A percentile compares a stretch with the other conserved stretches of the same genome.
phyloP scores from a whole-genome alignment of 2,113 vertebrate genomes.

The Ranitomeya imitator region DNA sequence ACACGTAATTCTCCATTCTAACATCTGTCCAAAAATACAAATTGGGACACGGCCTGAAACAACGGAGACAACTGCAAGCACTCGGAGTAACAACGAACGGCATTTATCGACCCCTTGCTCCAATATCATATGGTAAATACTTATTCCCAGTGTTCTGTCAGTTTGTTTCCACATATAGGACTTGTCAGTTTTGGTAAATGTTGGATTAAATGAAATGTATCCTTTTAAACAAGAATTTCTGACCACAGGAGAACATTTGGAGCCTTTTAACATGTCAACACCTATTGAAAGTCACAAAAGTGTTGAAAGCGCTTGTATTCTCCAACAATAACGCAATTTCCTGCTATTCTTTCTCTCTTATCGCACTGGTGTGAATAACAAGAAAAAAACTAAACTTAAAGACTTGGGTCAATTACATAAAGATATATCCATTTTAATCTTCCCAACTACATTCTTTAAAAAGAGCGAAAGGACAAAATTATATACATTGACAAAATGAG shows the following conservation, averaged over 20 bases:
- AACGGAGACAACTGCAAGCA: neutral
- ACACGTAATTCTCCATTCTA: neutral
- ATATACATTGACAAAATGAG: too few relatives aligned
- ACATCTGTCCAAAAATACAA: slow-evolving; percentile 10
- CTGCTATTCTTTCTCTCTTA: neutral
- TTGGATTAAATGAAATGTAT: neutral
- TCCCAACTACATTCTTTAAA: too few relatives aligned
- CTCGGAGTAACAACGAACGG: neutral
- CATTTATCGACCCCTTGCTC: neutral
- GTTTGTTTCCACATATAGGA: neutral
- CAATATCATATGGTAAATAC: neutral
- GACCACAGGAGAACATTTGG: neutral
- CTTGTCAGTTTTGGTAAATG: neutral
- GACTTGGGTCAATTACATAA: too few relatives aligned
- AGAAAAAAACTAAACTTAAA: too few relatives aligned
- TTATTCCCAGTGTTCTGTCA: neutral
- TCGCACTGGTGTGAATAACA: too few relatives aligned
- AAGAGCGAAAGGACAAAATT: too few relatives aligned
- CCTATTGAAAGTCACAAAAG: neutral
- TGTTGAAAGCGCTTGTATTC: neutral
- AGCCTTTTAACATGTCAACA: neutral
- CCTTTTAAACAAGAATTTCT: neutral
- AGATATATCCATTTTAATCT: too few relatives aligned
- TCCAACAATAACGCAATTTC: neutral
- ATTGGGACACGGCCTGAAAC: neutral